A percentile compares a stretch with the other conserved stretches of the same genome.
These are phyloP conservation scores for Pherbina coryleti DNA, from an alignment of 2,888 invertebrate species.

Conservation along the genomic window DNA sequence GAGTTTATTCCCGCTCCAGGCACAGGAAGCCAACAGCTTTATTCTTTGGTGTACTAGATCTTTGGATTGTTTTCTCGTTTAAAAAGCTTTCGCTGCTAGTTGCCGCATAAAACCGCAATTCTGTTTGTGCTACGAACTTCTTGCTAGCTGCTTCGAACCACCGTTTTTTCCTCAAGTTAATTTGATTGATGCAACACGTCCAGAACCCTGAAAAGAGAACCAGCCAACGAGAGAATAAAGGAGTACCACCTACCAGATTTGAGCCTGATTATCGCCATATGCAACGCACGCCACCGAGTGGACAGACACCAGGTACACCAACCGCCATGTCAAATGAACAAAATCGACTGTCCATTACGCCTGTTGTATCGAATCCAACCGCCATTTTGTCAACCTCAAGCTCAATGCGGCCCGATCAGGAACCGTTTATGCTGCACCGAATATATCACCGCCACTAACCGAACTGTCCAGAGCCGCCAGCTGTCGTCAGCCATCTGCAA, in stretches of 20 bases:
- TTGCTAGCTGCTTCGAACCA: too few species aligned
- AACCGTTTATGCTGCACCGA: neutral
- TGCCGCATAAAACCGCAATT: too few species aligned
- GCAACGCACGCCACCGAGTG: neutral
- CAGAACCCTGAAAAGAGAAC: neutral
- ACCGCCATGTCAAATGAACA: neutral
- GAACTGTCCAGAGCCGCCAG: neutral
- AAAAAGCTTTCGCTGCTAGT: too few species aligned
- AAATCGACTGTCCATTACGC: neutral
- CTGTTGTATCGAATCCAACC: neutral
- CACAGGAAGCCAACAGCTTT: too few species aligned
- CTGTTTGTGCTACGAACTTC: too few species aligned
- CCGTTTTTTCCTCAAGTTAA: neutral
- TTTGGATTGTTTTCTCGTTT: too few species aligned
- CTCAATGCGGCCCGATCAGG: neutral
- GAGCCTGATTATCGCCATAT: neutral
- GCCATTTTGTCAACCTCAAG: neutral
- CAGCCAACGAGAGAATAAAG: neutral
- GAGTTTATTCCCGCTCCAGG: too few species aligned
- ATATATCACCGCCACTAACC: neutral
- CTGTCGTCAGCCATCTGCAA: neutral
- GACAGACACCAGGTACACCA: neutral
- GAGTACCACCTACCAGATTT: neutral
- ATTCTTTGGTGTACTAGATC: too few species aligned
- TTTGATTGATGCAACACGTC: neutral